Percentiles rank a stretch among this genome's conserved stretches.
phyloP scores from a whole-genome alignment of 2,797 vertebrate species.

The Melanotaenia trifasciata region DNA sequence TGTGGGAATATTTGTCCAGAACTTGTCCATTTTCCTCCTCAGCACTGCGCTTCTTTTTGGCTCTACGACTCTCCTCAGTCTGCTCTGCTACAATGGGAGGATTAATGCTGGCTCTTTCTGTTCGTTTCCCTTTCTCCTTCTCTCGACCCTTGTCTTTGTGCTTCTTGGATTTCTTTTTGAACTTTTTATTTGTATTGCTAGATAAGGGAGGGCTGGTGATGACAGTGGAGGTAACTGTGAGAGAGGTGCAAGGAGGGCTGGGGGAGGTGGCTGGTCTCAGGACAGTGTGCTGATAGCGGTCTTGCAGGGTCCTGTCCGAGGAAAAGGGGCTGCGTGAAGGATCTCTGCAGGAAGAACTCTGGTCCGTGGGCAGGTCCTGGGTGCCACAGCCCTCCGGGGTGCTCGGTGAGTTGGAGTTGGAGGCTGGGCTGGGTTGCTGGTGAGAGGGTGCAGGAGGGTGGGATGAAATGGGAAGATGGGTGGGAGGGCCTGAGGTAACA shows the following conservation, averaged over 20 bases:
- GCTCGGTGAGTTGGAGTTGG: slow-evolving; percentile 89
- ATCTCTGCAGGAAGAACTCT: slow-evolving; percentile 85
- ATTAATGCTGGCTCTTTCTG: slow-evolving; percentile 45
- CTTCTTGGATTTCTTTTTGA: slow-evolving; percentile 90
- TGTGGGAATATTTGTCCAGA: slow-evolving; percentile 55
- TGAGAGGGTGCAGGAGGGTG: slow-evolving; percentile 78
- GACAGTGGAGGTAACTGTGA: slow-evolving; percentile 73
- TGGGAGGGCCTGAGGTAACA: slow-evolving; percentile 60
- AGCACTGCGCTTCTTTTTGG: slow-evolving; percentile 72
- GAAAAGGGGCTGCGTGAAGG: slow-evolving; percentile 80
- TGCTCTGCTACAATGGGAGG: slow-evolving; percentile 45
- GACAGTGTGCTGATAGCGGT: slow-evolving; percentile 51
- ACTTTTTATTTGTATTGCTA: slow-evolving; percentile 80
- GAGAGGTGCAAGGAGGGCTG: slow-evolving; percentile 66
- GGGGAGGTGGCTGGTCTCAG: slow-evolving; percentile 51
- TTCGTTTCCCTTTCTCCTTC: slow-evolving; percentile 73
- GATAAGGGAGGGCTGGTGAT: slow-evolving; percentile 66
- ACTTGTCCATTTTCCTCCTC: slow-evolving; percentile 58
- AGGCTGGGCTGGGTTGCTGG: slow-evolving; percentile 85
- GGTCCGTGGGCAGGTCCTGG: slow-evolving; percentile 88
- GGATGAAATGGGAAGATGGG: slow-evolving; percentile 67
- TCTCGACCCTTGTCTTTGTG: slow-evolving; percentile 85
- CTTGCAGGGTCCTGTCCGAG: slow-evolving; percentile 51
- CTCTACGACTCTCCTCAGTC: slow-evolving; percentile 58
- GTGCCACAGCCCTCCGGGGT: slow-evolving; percentile 90